Percentiles rank a stretch among this genome's conserved stretches.
Evolutionary conservation across 2,113 vertebrate species (phyloP).

Genomic region (Penelope pileata): DNA sequence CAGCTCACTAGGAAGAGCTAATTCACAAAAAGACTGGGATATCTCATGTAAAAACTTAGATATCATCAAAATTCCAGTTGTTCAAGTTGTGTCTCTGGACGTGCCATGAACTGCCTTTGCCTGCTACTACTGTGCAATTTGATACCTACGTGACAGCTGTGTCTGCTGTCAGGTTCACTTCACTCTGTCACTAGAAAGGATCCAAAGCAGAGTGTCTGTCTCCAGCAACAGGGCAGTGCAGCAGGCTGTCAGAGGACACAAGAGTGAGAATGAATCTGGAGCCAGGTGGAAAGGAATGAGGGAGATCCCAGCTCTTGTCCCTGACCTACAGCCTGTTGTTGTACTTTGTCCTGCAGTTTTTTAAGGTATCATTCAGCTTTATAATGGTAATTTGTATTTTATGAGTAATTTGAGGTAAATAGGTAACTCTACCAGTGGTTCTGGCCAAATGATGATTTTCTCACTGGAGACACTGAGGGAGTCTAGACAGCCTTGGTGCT

Average conservation of each 20-base stretch:
- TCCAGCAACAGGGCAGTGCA: background rate
- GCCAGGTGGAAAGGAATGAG: background rate
- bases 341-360: rapidly evolving
- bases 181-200: background rate
- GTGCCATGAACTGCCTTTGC: background rate
- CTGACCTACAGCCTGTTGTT: background rate
- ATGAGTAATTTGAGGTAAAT: constrained; percentile 3
- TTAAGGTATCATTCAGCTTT: background rate
- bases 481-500: background rate
- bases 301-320: background rate
- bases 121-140: background rate
- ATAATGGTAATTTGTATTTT: background rate
- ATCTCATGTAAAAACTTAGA: background rate
- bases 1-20: background rate
- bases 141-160: background rate
- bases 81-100: background rate
- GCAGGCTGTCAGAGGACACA: background rate
- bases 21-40: background rate
- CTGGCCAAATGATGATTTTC: constrained; percentile 1
- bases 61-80: background rate
- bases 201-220: background rate
- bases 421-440: background rate
- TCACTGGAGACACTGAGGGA: background rate
- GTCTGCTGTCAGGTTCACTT: background rate
- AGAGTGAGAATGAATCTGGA: background rate